phyloP scores from a whole-genome alignment of 2,113 vertebrate species.

The Serinus canaria region DNA sequence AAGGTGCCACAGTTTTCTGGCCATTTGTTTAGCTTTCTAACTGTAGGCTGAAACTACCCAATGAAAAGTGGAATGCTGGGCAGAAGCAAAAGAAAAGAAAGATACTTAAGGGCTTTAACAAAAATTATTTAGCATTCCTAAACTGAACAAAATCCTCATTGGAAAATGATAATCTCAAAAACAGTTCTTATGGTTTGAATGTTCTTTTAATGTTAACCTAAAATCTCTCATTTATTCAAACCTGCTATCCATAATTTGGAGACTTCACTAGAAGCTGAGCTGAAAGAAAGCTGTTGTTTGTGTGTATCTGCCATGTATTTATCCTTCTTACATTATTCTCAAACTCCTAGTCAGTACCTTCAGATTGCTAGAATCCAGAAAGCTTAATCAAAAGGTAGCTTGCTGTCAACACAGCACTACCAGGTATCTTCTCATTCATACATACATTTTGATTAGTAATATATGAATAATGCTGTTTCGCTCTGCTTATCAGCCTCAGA shows the following conservation, averaged over 20 bases:
- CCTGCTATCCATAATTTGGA: background rate
- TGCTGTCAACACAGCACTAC: background rate
- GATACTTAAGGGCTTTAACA: background rate
- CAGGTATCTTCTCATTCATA: constrained; percentile 1
- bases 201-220: background rate
- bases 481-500: constrained; percentile 32
- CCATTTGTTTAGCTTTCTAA: background rate
- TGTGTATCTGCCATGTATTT: constrained; percentile 46
- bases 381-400: constrained; percentile 58
- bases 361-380: constrained; percentile 22
- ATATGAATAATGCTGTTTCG: constrained; percentile 51
- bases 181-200: background rate
- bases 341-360: constrained; percentile 21
- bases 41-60: background rate
- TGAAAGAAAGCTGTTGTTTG: background rate
- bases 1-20: background rate
- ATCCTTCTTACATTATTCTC: constrained; percentile 7
- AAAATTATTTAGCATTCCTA: background rate
- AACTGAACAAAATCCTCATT: background rate
- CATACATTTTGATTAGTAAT: constrained; percentile 45
- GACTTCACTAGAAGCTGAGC: background rate
- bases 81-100: background rate
- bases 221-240: background rate
- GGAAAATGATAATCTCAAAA: background rate
- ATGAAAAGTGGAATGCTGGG: background rate